phyloP scores from a whole-genome alignment of 2,113 vertebrate genomes.

The Eidolon helvum region DNA sequence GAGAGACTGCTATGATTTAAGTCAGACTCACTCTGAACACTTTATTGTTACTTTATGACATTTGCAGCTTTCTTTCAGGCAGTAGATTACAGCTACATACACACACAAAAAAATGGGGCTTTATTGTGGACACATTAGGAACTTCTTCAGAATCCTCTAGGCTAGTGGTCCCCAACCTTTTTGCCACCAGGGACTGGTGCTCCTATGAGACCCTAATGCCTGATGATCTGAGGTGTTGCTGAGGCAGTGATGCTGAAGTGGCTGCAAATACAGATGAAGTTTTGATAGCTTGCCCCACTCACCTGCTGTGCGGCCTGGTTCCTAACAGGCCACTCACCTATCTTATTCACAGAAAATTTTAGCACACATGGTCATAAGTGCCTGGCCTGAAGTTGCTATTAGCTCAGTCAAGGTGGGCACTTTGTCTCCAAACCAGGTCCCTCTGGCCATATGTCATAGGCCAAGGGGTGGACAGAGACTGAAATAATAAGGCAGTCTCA shows the following conservation, averaged over 20 bases:
- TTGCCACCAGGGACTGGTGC: no score
- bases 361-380: neutral
- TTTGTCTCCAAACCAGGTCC: neutral
- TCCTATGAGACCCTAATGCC: no score
- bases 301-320: neutral
- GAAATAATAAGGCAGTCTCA: neutral
- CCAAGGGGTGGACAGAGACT: neutral
- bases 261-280: no score
- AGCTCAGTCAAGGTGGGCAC: accelerated
- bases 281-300: neutral
- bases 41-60: neutral
- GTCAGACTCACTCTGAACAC: neutral
- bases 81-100: neutral
- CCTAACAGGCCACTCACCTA: neutral
- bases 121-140: neutral
- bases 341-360: neutral
- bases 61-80: neutral
- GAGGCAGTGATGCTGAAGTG: no score
- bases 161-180: neutral
- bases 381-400: neutral
- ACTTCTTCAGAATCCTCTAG: neutral
- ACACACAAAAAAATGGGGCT: neutral
- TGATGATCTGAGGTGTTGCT: no score
- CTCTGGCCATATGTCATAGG: neutral
- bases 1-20: neutral